Conservation (phyloP, 37 sponge, comb jelly and placozoan species). For the Geodia barretti region DNA sequence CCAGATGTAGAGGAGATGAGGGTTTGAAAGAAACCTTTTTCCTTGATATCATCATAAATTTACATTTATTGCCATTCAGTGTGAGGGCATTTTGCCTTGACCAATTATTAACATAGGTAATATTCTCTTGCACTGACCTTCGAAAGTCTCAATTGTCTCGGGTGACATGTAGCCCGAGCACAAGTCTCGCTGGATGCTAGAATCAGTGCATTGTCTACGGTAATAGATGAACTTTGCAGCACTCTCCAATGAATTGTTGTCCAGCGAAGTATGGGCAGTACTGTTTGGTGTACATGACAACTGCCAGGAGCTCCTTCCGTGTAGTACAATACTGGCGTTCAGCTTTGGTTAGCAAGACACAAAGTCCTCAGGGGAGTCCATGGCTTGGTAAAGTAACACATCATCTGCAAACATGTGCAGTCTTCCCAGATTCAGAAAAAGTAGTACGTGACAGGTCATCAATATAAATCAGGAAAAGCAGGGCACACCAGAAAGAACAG, state of each 20-base stretch:
- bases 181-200: too few relatives aligned
- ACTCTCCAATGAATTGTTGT: too few relatives aligned
- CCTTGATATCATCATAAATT: not conserved
- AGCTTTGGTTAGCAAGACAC: too few relatives aligned
- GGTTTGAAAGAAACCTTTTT: not conserved
- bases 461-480: constrained; percentile 25
- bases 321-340: too few relatives aligned
- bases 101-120: not conserved
- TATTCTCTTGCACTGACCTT: not conserved
- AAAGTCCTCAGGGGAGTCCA: not conserved
- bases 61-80: constrained; percentile 1
- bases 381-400: not conserved
- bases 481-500: constrained; percentile 22
- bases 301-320: too few relatives aligned
- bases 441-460: not conserved
- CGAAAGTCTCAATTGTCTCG: too few relatives aligned
- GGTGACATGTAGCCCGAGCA: too few relatives aligned
- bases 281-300: too few relatives aligned
- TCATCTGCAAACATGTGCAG: constrained; percentile 25
- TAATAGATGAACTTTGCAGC: too few relatives aligned
- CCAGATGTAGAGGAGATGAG: not conserved
- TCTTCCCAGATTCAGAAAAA: not conserved
- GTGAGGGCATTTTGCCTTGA: not conserved
- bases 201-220: too few relatives aligned
- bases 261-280: too few relatives aligned